Evolutionary conservation across 1,140 invertebrate genomes (phyloP), one percentile per base, ranked within the genome.

Genomic region (Euura saliciscinereae): DNA sequence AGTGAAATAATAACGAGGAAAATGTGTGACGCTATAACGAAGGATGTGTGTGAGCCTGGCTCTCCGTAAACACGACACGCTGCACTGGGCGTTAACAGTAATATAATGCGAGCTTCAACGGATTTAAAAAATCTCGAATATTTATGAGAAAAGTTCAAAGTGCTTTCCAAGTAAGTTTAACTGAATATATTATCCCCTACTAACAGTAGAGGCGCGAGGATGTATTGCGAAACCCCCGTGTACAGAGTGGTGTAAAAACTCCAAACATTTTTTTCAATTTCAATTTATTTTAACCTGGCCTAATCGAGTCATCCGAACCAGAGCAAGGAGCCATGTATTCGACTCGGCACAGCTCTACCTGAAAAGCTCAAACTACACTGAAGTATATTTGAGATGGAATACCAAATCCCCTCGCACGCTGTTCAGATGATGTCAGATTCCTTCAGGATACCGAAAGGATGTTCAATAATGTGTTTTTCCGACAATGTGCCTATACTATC

Each of bases 111-210:
- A 73, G 59, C 67, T 73, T 65, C 68, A 72, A 4, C 43, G 11
- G 74, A 45, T 51, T 43, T 66, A 11, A 45, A 78, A 77, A 73
- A 77, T 77, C 74, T 71, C 69, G 70, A 59, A 68, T 77, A 74
- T 78, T 78, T 78, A 78, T 78, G 71, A 69, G 71, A 51, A 45
- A 78, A 78, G 77, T 78, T 77, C 43, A 59, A 74, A 78, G 77
- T 77, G 76, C 76, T 77, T 77, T 77, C 75, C 73, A 67, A 67
- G 66, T 67, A 67, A 67, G 66, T 67, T 67, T 67, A 67, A 67
- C 4, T 67, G 13, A 67, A 67, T 67, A 67, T 67, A 67, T 67
- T 67, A 67, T 75, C 67, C 65, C 51, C 13, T 6, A 8, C 51
- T 59, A 6, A n/a, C 51, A n/a, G 51, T 59, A n/a, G 10, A 28